Conservation (phyloP, 2,888 invertebrate genomes). For the Melanophora roralis region DNA sequence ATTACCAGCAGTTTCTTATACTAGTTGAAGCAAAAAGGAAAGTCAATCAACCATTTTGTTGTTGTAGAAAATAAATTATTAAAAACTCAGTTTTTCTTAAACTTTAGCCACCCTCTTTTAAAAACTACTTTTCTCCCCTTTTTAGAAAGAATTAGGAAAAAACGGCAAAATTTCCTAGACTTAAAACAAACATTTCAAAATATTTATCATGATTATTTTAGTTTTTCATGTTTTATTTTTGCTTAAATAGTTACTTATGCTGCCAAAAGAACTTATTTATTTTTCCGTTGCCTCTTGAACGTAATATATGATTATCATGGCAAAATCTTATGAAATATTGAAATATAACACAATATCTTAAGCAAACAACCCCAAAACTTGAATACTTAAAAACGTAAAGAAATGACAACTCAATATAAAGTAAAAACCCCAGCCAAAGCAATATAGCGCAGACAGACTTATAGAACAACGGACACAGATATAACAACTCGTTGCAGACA, state of each 20-base stretch:
- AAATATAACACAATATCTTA: conserved; percentile 27
- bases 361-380: conserved; percentile 19
- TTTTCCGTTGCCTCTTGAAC: not conserved
- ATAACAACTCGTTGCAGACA: not conserved
- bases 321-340: conserved; percentile 52
- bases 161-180: not conserved
- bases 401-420: conserved; percentile 24
- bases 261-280: conserved; percentile 23
- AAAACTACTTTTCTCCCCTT: not conserved
- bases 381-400: conserved; percentile 1
- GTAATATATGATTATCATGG: conserved; percentile 37
- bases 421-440: not conserved
- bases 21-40: not conserved
- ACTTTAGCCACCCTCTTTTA: not conserved
- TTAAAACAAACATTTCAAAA: conserved; percentile 5
- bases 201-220: conserved; percentile 18
- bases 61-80: conserved; percentile 31
- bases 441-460: not conserved
- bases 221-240: conserved; percentile 18
- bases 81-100: not conserved
- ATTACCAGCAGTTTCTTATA: conserved; percentile 26
- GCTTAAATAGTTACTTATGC: not conserved
- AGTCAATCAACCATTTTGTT: conserved; percentile 26
- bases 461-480: not conserved
- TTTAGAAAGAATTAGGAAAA: not conserved